Percentiles rank a stretch among this genome's conserved stretches.
Conservation (phyloP, 2,113 vertebrate species). For the Clarias macrocephalus region DNA sequence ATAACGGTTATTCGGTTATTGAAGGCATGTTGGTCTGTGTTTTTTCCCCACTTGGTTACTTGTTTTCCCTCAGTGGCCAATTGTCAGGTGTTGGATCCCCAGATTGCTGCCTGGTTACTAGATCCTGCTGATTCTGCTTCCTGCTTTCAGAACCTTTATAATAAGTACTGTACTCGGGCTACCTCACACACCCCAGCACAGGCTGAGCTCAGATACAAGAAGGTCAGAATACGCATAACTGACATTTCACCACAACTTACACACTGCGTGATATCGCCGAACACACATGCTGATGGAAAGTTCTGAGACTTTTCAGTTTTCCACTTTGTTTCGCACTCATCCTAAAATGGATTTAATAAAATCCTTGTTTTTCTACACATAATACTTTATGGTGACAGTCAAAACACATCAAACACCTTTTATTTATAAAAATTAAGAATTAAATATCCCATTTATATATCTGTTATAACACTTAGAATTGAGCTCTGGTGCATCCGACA, state of each 20-base stretch:
- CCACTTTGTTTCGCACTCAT: too few relatives aligned
- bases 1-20: background rate
- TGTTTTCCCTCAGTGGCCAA: conserved; percentile 70
- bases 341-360: too few relatives aligned
- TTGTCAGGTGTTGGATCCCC: conserved; percentile 80
- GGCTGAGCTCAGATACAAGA: conserved; percentile 36
- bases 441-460: too few relatives aligned
- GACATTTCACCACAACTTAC: too few relatives aligned
- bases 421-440: too few relatives aligned
- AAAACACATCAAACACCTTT: too few relatives aligned
- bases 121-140: conserved; percentile 79
- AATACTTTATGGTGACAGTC: too few relatives aligned
- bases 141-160: conserved; percentile 79
- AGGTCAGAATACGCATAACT: conserved; percentile 50
- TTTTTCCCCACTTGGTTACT: too few relatives aligned
- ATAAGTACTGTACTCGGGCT: conserved; percentile 70
- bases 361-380: too few relatives aligned
- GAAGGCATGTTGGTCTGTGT: background rate
- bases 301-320: too few relatives aligned
- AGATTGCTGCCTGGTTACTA: conserved; percentile 87
- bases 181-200: conserved; percentile 26
- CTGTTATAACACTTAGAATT: too few relatives aligned
- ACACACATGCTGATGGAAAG: background rate
- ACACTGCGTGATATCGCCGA: background rate
- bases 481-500: too few relatives aligned